phyloP scores from a whole-genome alignment of 2,888 invertebrate species.

The Diarsia dahlii region DNA sequence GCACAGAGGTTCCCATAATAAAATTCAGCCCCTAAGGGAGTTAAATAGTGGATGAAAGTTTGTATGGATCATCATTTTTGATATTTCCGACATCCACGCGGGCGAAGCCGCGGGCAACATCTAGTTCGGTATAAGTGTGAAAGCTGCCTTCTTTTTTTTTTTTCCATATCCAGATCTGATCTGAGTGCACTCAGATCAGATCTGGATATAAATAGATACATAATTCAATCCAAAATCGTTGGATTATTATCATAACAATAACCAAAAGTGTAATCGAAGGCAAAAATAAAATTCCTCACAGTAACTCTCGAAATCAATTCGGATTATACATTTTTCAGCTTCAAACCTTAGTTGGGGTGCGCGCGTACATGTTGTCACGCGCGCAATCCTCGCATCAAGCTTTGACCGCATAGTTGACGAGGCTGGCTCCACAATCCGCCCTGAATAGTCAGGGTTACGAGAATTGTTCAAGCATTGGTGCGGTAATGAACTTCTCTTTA shows the following conservation, averaged over 20 bases:
- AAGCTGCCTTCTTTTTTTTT: no score
- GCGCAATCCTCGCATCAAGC: conserved; percentile 68
- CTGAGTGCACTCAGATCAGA: no score
- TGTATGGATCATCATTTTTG: no score
- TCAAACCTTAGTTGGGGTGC: conserved; percentile 26
- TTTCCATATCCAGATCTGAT: no score
- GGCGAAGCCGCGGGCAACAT: no score
- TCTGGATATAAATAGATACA: background rate
- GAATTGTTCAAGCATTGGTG: conserved; percentile 58
- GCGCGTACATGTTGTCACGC: conserved; percentile 65
- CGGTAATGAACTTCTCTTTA: conserved; percentile 56
- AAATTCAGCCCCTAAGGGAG: no score
- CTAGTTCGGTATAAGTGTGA: background rate
- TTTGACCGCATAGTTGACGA: conserved; percentile 68
- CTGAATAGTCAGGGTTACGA: conserved; percentile 69
- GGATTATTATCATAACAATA: background rate
- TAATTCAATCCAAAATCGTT: background rate
- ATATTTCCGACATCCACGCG: no score
- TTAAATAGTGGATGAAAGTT: no score
- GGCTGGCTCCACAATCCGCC: conserved; percentile 67
- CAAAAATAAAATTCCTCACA: no score
- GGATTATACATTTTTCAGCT: background rate
- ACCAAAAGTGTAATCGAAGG: background rate
- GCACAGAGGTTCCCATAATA: no score
- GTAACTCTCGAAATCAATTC: conserved; percentile 5